Conservation (phyloP, 2,113 vertebrate genomes). For the Lepidothrix coronata region DNA sequence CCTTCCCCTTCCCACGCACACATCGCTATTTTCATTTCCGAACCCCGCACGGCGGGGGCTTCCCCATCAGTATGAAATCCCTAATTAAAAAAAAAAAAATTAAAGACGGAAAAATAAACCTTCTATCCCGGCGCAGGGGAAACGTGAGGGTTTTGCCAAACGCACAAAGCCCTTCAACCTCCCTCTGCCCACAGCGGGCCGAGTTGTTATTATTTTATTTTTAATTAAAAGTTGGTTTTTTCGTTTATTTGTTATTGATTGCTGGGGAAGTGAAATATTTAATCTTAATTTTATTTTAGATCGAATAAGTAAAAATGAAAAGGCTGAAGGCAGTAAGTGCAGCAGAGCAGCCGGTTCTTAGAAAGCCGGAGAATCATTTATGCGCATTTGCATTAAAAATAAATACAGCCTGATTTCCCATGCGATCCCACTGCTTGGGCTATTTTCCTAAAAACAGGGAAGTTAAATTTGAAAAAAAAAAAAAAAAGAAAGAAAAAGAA, state of each 20-base stretch:
- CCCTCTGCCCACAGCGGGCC: not conserved
- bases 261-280: not conserved
- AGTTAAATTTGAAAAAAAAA: not conserved
- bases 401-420: not conserved
- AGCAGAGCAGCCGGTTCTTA: slow-evolving; percentile 8
- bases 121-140: not conserved
- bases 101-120: not conserved
- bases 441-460: not conserved
- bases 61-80: not conserved
- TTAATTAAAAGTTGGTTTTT: not conserved
- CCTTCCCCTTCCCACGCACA: not conserved
- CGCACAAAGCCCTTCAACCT: not conserved
- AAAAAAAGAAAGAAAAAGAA: no score
- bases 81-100: not conserved
- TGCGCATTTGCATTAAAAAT: slow-evolving; percentile 47
- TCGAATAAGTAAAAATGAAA: not conserved
- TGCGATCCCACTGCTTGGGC: not conserved
- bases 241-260: not conserved
- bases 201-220: not conserved
- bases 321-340: not conserved
- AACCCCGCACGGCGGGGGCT: not conserved
- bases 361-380: slow-evolving; percentile 20
- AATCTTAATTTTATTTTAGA: not conserved
- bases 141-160: not conserved
- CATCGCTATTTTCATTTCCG: not conserved